Base-by-base conservation (phyloP, 1,140 invertebrate genomes). In the Epicauta chinensis region DNA sequence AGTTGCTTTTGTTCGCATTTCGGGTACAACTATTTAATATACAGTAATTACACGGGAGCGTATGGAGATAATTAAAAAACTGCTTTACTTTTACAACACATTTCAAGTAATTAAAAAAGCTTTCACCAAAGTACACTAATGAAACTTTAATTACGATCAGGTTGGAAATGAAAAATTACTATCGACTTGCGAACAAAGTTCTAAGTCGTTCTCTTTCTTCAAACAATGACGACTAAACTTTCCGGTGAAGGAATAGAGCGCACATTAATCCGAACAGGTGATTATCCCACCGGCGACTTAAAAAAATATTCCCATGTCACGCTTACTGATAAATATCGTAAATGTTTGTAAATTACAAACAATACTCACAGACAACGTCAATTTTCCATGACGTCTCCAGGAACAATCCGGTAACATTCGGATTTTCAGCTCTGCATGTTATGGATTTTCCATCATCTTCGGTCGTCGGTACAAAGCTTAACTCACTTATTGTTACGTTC, bases 361-460 rank as follows among this genome's bases (percentile, higher is more conserved):
- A 13, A 30, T 77, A 88, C 89, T 91, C 75, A 92, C 90, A 92
- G 50, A 91, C 87, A 60, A 92, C 88, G 72, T 86, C 82, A 60
- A 93, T 83, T 65, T 83, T 86, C 85, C 88, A 90, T 41, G 84
- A 82, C 51, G 87, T 85, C 69, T 93, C 88, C 50, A 91, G 71
- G 63, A 79, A 84, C 47, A 89, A 78, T 34, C 85, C 82, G 32
- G 85, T 87, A 42, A 90, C 83, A 72, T 87, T 86, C 29, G 89
- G 87, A 77, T 93, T 93, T 74, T 92, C 88, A 38, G 88, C 87
- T 47, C 87, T 76, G 71, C 90, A 93, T 43, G 87, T 90, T 71
- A 92, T 81, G 72, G 86, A 84, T 73, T 89, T 89, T 40, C 87
- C 88, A 65, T 91, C 87, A 72, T 93, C 90, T 55, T 89, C 88